Base-by-base conservation (phyloP, 2,888 invertebrate species). In the Pheosia gnoma region DNA sequence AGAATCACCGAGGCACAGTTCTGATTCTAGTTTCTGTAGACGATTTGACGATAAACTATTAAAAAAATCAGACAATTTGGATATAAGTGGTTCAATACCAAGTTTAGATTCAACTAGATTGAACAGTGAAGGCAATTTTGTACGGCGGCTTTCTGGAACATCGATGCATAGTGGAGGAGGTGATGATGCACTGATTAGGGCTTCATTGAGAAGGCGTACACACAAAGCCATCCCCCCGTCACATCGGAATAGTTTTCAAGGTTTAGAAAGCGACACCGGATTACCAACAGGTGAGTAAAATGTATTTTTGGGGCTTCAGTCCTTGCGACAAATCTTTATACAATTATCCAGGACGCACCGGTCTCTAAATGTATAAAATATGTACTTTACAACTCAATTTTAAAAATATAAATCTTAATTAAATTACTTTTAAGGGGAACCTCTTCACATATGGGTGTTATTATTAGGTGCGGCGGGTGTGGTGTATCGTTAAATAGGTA, bases 171-270 rank as follows among this genome's bases (percentile, higher is more conserved):
- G 93, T 71, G 95, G 95, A 57, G 91, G 93, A 39, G 94, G 94
- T 52, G 95, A 95, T 69, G 94, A 94, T 71, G 94, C 95, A 59
- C 85, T 95, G 59, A 94, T 95, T 69, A 90, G 95, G 79, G 95
- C 95, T 57, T 95, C 95, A 49, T 84, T 95, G 66, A 87, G 95
- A 74, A 90, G 95, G 81, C 89, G 95, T 74, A 94, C 95, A 51
- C 95, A 95, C 63, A 93, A 92, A 70, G 84, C 83, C 5, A 85
- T 90, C 5, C 86, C 89, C 0, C 83, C 91, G 1, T 83, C 93
- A 37, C 95, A 95, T 83, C 92, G 95, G 78, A 95, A 95, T 84
- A 95, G 95, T 84, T 95, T 94, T 80, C 95, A 95, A 82, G 95
- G 95, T 71, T 87, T 94, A 63, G 93, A 94, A 72, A 82, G 82